Base-by-base conservation (phyloP, 2,113 vertebrate species). In the Myanophis thanlyinensis region DNA sequence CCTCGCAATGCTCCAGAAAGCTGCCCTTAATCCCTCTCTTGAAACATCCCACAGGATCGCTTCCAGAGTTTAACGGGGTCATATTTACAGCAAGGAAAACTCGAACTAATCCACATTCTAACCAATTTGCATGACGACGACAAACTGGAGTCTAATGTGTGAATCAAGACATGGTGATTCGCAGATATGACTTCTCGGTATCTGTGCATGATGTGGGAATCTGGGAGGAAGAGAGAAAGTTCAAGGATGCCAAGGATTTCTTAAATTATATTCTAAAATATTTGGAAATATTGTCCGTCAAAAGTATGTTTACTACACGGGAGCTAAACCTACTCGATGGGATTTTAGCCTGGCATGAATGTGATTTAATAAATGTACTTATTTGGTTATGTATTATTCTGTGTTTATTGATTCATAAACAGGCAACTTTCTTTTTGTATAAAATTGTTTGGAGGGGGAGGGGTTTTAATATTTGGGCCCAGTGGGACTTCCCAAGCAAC, bases 11-110 rank as follows among this genome's bases (percentile, higher is more conserved):
- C 44, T 1, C 5, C 80, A 92, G 56, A 92, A 88, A 87, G 84
- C 56, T 44, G 56, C 93, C 94, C 90, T 96, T 94, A 95, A 67
- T 47, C 44, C 92, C 20, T 59, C 91, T 95, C 92, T 92, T 46
- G 93, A 23, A 27, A 35, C 44, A 67, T 27, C 86, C 12, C 62
- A n/a, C 3, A 85, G 91, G 48, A 1, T 27, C 27, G 52, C 49
- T 93, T 5, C 23, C 2, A 27, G 93, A 48, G 47, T 91, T 53
- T 22, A 4, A 23, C 22, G 2, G 46, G 89, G 67, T 89, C 54
- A 11, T 9, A 44, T 22, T 1, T 40, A 18, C 35, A 0, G 73
- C 73, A 80, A 80, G 35, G 6, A 44, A 80, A 80, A 80, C 35
- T 22, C 3, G 0, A 80, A 80, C 35, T 22, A 40, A 80, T 22